Evolutionary conservation across 2,797 vertebrate species (phyloP).

Genomic region (Enteromius fasciolatus): DNA sequence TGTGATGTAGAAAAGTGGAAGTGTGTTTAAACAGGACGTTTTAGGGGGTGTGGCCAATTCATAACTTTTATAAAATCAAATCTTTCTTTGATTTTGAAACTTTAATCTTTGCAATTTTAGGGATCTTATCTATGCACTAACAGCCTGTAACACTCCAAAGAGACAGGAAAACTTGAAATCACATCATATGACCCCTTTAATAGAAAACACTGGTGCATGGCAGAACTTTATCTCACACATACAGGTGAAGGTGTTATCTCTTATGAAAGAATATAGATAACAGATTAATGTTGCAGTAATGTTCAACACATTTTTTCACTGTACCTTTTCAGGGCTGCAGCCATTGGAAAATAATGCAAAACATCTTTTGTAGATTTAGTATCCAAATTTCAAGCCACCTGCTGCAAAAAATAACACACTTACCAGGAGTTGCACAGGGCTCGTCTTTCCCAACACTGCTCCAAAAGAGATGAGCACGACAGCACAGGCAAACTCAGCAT

Average conservation of each 20-base stretch:
- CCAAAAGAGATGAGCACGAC: conserved; percentile 85
- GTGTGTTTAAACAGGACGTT: no score
- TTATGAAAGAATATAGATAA: not conserved
- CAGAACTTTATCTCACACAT: not conserved
- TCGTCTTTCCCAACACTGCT: conserved; percentile 83
- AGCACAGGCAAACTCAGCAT: conserved; percentile 82
- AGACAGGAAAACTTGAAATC: no score
- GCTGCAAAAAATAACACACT: conserved; percentile 25
- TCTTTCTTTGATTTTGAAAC: no score
- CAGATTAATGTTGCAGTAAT: not conserved
- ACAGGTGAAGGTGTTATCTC: not conserved
- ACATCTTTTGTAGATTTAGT: not conserved
- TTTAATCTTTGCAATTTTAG: no score
- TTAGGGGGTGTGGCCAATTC: no score
- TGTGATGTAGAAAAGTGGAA: no score
- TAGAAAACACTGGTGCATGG: not conserved
- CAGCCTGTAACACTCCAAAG: no score
- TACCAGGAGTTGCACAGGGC: conserved; percentile 81
- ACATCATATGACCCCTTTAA: no score
- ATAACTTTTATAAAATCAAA: no score
- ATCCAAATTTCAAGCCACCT: conserved; percentile 9
- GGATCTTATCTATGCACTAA: no score
- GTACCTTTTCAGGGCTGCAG: not conserved
- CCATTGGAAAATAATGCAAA: not conserved
- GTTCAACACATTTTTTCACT: not conserved